Base-by-base conservation (phyloP, 2,888 invertebrate species). In the Copidosoma aretas region DNA sequence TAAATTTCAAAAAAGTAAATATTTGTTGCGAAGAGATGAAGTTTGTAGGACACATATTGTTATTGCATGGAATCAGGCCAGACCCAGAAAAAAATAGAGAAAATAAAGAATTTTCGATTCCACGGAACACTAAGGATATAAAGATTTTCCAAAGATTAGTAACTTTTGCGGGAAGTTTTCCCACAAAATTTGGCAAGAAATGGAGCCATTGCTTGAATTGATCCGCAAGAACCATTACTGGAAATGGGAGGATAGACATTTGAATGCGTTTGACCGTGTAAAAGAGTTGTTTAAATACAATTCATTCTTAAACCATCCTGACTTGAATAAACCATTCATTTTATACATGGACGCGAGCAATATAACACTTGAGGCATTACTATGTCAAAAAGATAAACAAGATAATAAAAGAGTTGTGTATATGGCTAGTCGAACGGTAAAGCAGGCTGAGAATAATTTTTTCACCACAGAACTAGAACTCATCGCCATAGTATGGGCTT, bases 11-110 rank as follows among this genome's bases (percentile, higher is more conserved):
- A 3, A 77, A 78, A 70, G 76, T 70, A 14, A 41, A 66, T n/a
- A 77, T 78, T 65, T 64, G 73, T 10, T 59, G 68, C 39, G n/a
- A 60, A 1, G 71, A 73, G 58, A 64, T 76, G 10, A 74, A 73
- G 15, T 75, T 78, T 46, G 51, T 78, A 12, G 76, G 76, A 2
- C 74, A 78, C 49, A 71, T 74, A 1, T 64, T 78, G 0, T 66
- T 67, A 0, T 8, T 58, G 0, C 56, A 70, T 3, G 77, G 77
- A 0, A 71, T 77, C 1, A 21, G 17, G 2, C 72, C 74, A 0
- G 75, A 78, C 39, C 71, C 73, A 4, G 69, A 73, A 73, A 5
- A 76, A 75, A 58, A 49, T 73, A 14, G 8, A 8, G 3, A 32
- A 32, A 32, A 63, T n/a, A 62, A 70, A 14, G 70, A 32, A 5